Conservation (phyloP, 1,140 invertebrate species). For the Rhopalosiphum padi region DNA sequence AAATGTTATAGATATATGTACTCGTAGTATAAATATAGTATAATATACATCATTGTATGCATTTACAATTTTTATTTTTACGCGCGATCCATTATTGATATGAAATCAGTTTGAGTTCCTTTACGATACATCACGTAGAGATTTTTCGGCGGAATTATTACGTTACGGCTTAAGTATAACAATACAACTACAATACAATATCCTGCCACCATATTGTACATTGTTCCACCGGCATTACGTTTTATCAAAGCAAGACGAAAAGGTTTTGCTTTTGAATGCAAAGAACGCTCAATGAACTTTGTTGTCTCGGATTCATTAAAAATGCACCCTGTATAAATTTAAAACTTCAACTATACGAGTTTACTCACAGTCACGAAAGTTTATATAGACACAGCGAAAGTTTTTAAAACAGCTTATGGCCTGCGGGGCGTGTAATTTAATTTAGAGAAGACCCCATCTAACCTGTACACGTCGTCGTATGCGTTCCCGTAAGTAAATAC, state of each 20-base stretch:
- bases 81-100: too few species aligned
- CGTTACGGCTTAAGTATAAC: neutral
- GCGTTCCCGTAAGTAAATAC: conserved; percentile 96
- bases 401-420: neutral
- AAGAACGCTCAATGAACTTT: neutral
- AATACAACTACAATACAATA: neutral
- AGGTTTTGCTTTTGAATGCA: neutral
- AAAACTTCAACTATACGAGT: neutral
- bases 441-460: conserved; percentile 52
- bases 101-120: too few species aligned
- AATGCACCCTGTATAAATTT: neutral
- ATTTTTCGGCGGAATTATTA: neutral
- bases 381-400: neutral
- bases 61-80: too few species aligned
- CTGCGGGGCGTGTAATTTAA: neutral
- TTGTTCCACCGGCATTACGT: neutral
- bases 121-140: neutral
- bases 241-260: neutral
- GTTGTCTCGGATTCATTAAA: neutral
- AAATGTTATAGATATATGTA: too few species aligned
- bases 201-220: neutral
- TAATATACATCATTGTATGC: too few species aligned
- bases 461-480: conserved; percentile 92
- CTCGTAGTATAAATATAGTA: too few species aligned
- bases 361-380: neutral